Conservation (phyloP, 2,797 vertebrate genomes). For the Graptemys geographica region DNA sequence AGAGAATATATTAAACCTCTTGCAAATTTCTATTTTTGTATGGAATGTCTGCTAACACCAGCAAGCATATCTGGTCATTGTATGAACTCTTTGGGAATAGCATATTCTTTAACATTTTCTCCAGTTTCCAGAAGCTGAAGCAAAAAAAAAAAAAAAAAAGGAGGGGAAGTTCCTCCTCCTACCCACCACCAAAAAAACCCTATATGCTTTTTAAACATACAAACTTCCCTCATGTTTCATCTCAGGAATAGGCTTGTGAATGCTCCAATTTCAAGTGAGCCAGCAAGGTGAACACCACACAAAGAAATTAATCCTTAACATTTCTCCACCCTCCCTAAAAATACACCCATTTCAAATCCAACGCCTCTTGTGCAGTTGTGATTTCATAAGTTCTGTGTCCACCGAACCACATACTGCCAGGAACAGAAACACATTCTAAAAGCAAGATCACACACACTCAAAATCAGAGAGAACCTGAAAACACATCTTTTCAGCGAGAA, state of each 20-base stretch:
- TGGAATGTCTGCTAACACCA: not conserved
- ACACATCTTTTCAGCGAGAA: not conserved
- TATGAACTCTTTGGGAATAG: not conserved
- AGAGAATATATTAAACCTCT: not conserved
- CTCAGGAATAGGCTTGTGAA: conserved; percentile 55
- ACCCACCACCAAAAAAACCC: not conserved
- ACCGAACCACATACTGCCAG: conserved; percentile 39
- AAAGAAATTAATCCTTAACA: conserved; percentile 61
- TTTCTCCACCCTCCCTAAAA: conserved; percentile 58
- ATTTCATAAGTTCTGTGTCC: conserved; percentile 36
- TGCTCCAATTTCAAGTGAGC: conserved; percentile 40
- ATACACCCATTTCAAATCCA: conserved; percentile 47
- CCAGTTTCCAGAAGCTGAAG: not conserved
- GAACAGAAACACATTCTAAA: conserved; percentile 49
- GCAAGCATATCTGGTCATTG: not conserved
- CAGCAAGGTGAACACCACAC: conserved; percentile 51
- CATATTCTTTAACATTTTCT: not conserved
- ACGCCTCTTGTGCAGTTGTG: conserved; percentile 36
- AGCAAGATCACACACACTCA: not conserved
- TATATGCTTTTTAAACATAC: not conserved
- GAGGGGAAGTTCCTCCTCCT: conserved; percentile 12
- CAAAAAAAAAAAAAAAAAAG: conserved; percentile 1
- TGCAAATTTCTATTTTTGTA: not conserved
- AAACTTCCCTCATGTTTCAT: conserved; percentile 22
- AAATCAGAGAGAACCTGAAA: conserved; percentile 7